phyloP scores from a whole-genome alignment of 1,140 invertebrate genomes.

The Pissodes strobi region DNA sequence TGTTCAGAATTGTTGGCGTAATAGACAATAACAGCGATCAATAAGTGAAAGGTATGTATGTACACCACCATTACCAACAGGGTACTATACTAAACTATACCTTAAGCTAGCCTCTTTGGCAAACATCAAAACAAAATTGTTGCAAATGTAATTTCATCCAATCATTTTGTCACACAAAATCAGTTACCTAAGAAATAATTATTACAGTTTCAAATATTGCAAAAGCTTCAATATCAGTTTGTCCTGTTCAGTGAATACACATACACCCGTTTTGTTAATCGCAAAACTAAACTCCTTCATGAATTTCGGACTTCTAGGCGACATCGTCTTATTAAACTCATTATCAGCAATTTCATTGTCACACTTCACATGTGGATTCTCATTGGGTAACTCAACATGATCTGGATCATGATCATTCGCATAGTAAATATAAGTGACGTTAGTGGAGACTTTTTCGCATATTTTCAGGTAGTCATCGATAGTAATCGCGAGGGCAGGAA shows the following conservation, averaged over 20 bases:
- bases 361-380: constrained; percentile 22
- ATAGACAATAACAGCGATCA: no score
- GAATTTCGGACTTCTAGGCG: not conserved
- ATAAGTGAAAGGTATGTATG: no score
- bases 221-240: constrained; percentile 20
- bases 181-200: no score
- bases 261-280: constrained; percentile 24
- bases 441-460: constrained; percentile 21
- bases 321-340: not conserved
- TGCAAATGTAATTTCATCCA: no score
- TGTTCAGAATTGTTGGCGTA: no score
- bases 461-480: constrained; percentile 30
- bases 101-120: no score
- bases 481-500: constrained; percentile 13
- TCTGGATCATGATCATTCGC: constrained; percentile 21
- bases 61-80: no score
- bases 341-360: constrained; percentile 13
- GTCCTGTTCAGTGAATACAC: constrained; percentile 32
- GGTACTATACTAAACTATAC: no score
- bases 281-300: constrained; percentile 15
- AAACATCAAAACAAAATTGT: no score
- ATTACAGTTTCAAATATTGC: constrained; percentile 24
- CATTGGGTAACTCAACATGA: constrained; percentile 30
- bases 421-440: constrained; percentile 25
- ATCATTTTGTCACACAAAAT: no score